These are phyloP conservation scores for Augiades crinisus DNA, from an alignment of 2,888 invertebrate species.

Conservation along the genomic window DNA sequence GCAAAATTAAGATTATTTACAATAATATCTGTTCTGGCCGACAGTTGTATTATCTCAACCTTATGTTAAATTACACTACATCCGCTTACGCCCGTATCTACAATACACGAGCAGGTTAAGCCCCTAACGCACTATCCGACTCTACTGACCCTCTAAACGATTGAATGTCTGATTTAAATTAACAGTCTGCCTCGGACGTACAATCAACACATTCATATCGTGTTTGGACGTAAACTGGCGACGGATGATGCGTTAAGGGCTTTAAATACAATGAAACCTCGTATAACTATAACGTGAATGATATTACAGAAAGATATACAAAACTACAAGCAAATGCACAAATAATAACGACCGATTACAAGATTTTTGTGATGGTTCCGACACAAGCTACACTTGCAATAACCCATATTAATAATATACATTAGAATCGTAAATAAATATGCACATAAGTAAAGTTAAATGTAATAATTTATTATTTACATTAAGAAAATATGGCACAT, in stretches of 20 bases:
- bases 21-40: constrained; percentile 38
- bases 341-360: constrained; percentile 60
- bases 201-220: constrained; percentile 31
- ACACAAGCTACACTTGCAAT: constrained; percentile 48
- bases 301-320: constrained; percentile 39
- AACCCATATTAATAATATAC: constrained; percentile 40
- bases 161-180: neutral
- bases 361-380: constrained; percentile 61
- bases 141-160: neutral
- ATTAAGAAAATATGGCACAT: constrained; percentile 81
- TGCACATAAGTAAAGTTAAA: constrained; percentile 64
- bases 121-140: constrained; percentile 17
- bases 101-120: constrained; percentile 14
- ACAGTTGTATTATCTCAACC: constrained; percentile 36
- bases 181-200: neutral
- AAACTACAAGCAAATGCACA: constrained; percentile 77
- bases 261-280: constrained; percentile 21
- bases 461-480: constrained; percentile 76
- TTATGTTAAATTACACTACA: constrained; percentile 31
- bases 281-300: constrained; percentile 24
- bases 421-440: constrained; percentile 73
- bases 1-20: constrained; percentile 37
- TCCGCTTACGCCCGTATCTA: constrained; percentile 11
- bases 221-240: neutral
- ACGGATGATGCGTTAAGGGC: constrained; percentile 16